A percentile compares a stretch with the other conserved stretches of the same genome.
phyloP scores from a whole-genome alignment of 2,797 vertebrate genomes.

The Adrianichthys oophorus region DNA sequence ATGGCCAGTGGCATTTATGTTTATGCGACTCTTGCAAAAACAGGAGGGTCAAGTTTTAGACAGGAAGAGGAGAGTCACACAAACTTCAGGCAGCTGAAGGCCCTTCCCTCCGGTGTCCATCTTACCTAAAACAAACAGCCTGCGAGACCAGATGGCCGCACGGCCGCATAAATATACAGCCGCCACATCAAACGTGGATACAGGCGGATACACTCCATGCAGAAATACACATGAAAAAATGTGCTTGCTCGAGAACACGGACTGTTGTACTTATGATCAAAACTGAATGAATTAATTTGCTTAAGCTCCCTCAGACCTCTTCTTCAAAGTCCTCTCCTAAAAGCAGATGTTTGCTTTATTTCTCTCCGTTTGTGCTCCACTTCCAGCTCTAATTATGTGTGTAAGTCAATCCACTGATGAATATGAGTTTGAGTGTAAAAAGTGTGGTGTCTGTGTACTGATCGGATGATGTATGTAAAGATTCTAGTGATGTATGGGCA shows the following conservation, averaged over 20 bases:
- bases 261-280: constrained; percentile 55
- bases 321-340: constrained; percentile 44
- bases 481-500: constrained; percentile 60
- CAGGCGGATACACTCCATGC: constrained; percentile 42
- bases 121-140: constrained; percentile 68
- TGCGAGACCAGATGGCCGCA: constrained; percentile 57
- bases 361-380: constrained; percentile 22
- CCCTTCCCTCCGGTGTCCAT: constrained; percentile 56
- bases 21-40: too few species aligned
- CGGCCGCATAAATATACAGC: constrained; percentile 69
- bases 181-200: constrained; percentile 63
- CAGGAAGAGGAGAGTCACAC: constrained; percentile 42
- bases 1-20: too few species aligned
- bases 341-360: constrained; percentile 27
- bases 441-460: constrained; percentile 24
- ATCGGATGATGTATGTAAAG: constrained; percentile 61
- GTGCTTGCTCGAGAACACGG: constrained; percentile 26
- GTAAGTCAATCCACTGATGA: constrained; percentile 19
- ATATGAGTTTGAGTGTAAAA: constrained; percentile 18
- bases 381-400: constrained; percentile 30
- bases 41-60: constrained; percentile 39
- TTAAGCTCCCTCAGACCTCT: constrained; percentile 52
- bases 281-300: constrained; percentile 51
- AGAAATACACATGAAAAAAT: constrained; percentile 51
- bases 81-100: constrained; percentile 37